phyloP scores from a whole-genome alignment of 2,888 invertebrate genomes.

The Diabrotica balteata region DNA sequence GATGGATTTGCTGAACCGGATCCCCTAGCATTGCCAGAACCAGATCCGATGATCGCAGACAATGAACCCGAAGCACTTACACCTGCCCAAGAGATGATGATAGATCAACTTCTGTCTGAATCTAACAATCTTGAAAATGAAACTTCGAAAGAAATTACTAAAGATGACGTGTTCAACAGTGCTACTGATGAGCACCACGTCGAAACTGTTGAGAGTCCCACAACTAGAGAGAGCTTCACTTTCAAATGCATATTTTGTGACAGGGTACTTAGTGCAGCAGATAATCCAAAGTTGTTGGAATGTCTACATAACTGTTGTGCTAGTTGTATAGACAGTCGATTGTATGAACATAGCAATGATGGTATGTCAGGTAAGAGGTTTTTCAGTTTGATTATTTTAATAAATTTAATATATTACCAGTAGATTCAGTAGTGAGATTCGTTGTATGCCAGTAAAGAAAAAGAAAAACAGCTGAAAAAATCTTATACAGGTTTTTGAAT shows the following conservation, averaged over 20 bases:
- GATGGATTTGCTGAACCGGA: constrained; percentile 2
- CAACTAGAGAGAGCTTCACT: constrained; percentile 54
- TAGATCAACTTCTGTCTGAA: constrained; percentile 39
- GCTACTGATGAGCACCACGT: constrained; percentile 50
- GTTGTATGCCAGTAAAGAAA: too few relatives aligned
- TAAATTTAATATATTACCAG: too few relatives aligned
- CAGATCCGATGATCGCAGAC: constrained; percentile 14
- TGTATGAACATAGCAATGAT: constrained; percentile 62
- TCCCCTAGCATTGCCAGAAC: constrained; percentile 1
- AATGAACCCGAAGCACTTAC: constrained; percentile 33
- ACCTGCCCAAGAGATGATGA: constrained; percentile 37
- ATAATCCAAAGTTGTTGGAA: constrained; percentile 82
- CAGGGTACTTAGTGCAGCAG: constrained; percentile 63
- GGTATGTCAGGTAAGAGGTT: constrained; percentile 36
- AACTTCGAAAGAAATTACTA: constrained; percentile 33
- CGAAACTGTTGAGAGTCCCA: constrained; percentile 59
- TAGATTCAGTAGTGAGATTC: too few relatives aligned
- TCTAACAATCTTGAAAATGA: constrained; percentile 34
- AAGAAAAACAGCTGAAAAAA: too few relatives aligned
- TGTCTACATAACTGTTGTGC: constrained; percentile 88
- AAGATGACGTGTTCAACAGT: constrained; percentile 34
- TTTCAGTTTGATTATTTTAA: not conserved
- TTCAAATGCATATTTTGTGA: constrained; percentile 61
- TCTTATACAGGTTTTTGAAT: too few relatives aligned
- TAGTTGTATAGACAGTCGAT: constrained; percentile 74